phyloP scores from a whole-genome alignment of 2,888 invertebrate genomes.

The Eupithecia dodoneata region DNA sequence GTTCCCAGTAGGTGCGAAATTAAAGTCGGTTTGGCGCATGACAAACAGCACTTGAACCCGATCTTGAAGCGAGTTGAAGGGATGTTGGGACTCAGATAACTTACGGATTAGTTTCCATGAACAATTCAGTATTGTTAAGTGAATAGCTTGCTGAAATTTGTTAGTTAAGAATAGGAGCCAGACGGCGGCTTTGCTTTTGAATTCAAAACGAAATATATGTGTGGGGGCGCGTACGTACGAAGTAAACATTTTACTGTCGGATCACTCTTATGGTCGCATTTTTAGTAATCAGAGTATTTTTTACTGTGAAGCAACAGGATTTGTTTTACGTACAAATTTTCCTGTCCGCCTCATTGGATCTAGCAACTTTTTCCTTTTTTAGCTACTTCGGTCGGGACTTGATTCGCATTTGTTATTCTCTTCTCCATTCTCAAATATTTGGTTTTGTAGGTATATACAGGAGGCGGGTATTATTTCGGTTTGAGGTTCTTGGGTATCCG shows the following conservation, averaged over 20 bases:
- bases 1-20: constrained; percentile 59
- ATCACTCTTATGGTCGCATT: background rate
- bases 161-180: constrained; percentile 44
- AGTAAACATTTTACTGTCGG: constrained; percentile 14
- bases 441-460: constrained; percentile 12
- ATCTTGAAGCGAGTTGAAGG: constrained; percentile 55
- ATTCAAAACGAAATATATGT: constrained; percentile 36
- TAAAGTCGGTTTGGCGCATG: constrained; percentile 57
- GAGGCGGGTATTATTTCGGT: constrained; percentile 32
- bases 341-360: constrained; percentile 23
- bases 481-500: constrained; percentile 42
- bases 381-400: constrained; percentile 9
- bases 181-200: constrained; percentile 33
- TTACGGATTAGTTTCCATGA: constrained; percentile 63
- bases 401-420: background rate
- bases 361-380: constrained; percentile 21
- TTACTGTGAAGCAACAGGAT: background rate
- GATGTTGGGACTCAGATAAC: constrained; percentile 56
- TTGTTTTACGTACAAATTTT: background rate
- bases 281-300: background rate
- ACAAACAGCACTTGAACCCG: constrained; percentile 56
- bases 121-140: constrained; percentile 57
- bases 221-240: constrained; percentile 30
- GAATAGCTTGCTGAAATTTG: constrained; percentile 50
- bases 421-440: constrained; percentile 13